These are phyloP conservation scores for Diabrotica undecimpunctata DNA, from an alignment of 1,140 invertebrate species.

Conservation along the genomic window DNA sequence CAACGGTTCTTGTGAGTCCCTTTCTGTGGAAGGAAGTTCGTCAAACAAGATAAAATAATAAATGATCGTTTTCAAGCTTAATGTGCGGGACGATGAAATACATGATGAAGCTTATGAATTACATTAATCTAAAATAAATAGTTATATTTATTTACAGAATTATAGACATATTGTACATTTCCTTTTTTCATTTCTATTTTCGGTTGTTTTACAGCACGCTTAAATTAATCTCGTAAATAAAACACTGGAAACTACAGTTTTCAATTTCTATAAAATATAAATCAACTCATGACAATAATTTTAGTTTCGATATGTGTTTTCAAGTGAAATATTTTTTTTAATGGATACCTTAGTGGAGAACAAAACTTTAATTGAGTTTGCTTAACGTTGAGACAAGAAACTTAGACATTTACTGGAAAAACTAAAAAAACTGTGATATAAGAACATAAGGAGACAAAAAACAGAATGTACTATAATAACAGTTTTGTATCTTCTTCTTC, in stretches of 20 bases:
- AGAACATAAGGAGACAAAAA: too few relatives aligned
- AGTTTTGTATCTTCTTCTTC: too few relatives aligned
- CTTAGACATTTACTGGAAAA: too few relatives aligned
- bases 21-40: constrained; percentile 16
- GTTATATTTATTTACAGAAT: constrained; percentile 33
- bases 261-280: background rate
- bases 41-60: constrained; percentile 26
- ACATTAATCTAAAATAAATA: constrained; percentile 40
- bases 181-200: background rate
- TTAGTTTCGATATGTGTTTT: too few relatives aligned
- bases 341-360: too few relatives aligned
- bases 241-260: too few relatives aligned
- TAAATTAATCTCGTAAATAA: background rate
- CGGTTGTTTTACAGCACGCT: background rate
- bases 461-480: too few relatives aligned
- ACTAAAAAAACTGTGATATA: too few relatives aligned
- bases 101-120: constrained; percentile 29
- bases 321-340: too few relatives aligned
- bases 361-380: too few relatives aligned
- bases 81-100: constrained; percentile 33
- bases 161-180: constrained; percentile 32
- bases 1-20: constrained; percentile 23
- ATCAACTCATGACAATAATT: background rate
- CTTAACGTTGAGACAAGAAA: too few relatives aligned
- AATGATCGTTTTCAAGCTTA: constrained; percentile 25